Conservation (phyloP, 2,888 invertebrate species). For the Nymphalis polychloros region DNA sequence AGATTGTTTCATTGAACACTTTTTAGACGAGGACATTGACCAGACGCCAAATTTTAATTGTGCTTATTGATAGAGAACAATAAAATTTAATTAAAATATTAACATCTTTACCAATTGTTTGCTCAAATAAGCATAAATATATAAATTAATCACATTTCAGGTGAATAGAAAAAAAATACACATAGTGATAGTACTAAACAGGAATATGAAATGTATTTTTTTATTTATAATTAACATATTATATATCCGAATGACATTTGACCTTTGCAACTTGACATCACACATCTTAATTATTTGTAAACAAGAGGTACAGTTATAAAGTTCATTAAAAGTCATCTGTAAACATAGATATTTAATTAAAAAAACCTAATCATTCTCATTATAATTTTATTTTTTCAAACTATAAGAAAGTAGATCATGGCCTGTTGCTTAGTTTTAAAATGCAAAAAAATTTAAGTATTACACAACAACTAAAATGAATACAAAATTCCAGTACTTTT, state of each 20-base stretch:
- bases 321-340: not conserved
- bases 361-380: not conserved
- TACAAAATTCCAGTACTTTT: no score
- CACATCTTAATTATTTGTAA: not conserved
- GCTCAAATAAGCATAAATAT: not conserved
- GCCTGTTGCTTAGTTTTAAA: not conserved
- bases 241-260: conserved; percentile 17
- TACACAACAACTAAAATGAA: no score
- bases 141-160: not conserved
- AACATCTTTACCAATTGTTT: not conserved
- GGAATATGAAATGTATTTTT: not conserved
- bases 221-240: not conserved
- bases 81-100: not conserved
- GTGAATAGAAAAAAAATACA: not conserved
- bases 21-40: conserved; percentile 58
- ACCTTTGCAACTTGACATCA: conserved; percentile 21
- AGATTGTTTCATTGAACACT: conserved; percentile 67
- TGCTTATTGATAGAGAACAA: conserved; percentile 13
- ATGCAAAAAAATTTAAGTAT: not conserved
- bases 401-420: not conserved
- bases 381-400: not conserved
- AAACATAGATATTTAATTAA: not conserved
- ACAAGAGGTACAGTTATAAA: conserved; percentile 13
- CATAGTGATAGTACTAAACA: not conserved
- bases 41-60: conserved; percentile 55